Evolutionary conservation across 2,113 vertebrate species (phyloP), one percentile per base, ranked within the genome.

Genomic region (Amphiprion ocellaris): DNA sequence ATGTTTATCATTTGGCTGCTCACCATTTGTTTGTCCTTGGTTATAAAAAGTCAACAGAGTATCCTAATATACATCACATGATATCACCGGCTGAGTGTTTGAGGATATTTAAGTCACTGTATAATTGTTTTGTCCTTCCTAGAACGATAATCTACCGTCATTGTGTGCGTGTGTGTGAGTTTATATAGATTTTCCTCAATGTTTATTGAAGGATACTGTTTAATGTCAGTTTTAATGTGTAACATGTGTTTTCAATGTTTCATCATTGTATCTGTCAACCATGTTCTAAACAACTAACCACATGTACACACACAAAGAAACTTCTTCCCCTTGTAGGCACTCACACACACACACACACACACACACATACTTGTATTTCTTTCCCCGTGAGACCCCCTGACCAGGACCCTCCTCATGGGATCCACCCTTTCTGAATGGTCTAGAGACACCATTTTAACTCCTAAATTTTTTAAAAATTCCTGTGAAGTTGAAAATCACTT

Each of bases 261-360:
- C 60, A 71, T 79, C 58, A 59, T 66, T 53, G 47, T 71, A 19
- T 81, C 15, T 74, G 65, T 69, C 30, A 56, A 78, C 76, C 60
- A 28, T 55, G 41, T 58, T 74, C 64, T 74, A 68, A 58, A 83
- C 66, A 44, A 37, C 82, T 81, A 86, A 79, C 81, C 58, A 68
- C 56, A 63, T 37, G 56, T 26, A 7, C 19, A 37, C 21, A 37
- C 21, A 63, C 37, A 50, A 28, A 30, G n/a, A 79, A 50, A 37
- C 72, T 67, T 73, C 73, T 69, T 85, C 77, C 21, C 23, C 63
- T 16, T 66, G 4, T 47, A 70, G 50, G 17, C 54, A 10, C 49
- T 17, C 50, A 26, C 53, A n/a, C 41, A 67, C 44, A 70, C 7
- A 39, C 37, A 17, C 44, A 26, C 65, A 74, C 73, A 79, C n/a